Conservation (phyloP, 2,797 vertebrate genomes). For the Tapera naevia region DNA sequence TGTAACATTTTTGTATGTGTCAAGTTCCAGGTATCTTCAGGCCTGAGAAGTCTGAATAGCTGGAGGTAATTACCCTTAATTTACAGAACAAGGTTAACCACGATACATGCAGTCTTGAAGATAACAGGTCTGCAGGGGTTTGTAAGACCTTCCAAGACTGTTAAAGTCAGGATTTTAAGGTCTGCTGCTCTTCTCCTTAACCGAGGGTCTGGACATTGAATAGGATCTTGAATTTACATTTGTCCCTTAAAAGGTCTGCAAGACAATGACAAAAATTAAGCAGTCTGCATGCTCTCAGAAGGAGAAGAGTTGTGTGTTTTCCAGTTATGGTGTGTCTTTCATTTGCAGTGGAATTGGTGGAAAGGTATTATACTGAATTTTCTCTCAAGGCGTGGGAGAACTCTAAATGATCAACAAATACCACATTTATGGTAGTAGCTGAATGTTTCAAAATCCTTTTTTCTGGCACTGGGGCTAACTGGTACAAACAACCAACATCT, state of each 20-base stretch:
- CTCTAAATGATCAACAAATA: not conserved
- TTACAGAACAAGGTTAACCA: conserved; percentile 2
- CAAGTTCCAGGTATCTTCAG: not conserved
- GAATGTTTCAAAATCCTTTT: not conserved
- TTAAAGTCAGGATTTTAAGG: not conserved
- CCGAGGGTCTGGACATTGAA: not conserved
- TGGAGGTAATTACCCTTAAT: conserved; percentile 27
- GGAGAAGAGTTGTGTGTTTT: not conserved
- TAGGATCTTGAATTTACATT: not conserved
- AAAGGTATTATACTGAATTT: not conserved
- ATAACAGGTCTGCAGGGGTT: not conserved
- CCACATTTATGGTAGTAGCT: not conserved
- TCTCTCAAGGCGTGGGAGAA: not conserved
- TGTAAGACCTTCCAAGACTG: not conserved
- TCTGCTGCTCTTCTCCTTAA: not conserved
- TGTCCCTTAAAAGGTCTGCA: not conserved
- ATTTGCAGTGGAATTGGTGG: not conserved
- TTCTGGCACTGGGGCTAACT: not conserved
- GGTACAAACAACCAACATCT: not conserved
- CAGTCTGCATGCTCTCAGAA: not conserved
- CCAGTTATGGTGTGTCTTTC: not conserved
- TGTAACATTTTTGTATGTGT: not conserved
- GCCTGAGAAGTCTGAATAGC: not conserved
- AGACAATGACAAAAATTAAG: not conserved
- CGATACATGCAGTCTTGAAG: not conserved